phyloP scores from a whole-genome alignment of 2,888 invertebrate species.

The Cephonodes hylas region DNA sequence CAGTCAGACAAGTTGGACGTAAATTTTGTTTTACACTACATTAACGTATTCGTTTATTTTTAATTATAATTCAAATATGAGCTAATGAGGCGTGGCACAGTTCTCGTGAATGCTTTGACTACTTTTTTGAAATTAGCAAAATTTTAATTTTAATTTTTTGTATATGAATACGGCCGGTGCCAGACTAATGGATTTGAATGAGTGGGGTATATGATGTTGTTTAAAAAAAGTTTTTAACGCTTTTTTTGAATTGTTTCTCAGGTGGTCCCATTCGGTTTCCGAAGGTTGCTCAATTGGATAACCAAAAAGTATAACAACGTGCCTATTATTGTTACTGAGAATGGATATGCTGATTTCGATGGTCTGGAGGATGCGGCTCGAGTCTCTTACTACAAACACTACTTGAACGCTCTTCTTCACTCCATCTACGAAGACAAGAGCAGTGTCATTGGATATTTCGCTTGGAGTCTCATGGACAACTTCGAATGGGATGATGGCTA shows the following conservation, averaged over 20 bases:
- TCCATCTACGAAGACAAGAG: constrained; percentile 82
- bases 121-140: not conserved
- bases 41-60: not conserved
- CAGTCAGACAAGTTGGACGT: not conserved
- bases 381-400: constrained; percentile 81
- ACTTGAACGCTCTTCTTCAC: constrained; percentile 71
- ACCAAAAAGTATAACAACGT: constrained; percentile 75
- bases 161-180: not conserved
- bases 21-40: not conserved
- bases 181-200: too few species aligned
- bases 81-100: not conserved
- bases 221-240: not conserved
- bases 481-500: constrained; percentile 91
- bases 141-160: not conserved
- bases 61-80: not conserved
- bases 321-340: constrained; percentile 80
- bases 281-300: constrained; percentile 78
- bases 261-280: constrained; percentile 82
- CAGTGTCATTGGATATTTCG: constrained; percentile 86
- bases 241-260: constrained; percentile 32
- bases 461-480: constrained; percentile 92
- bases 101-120: not conserved
- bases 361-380: constrained; percentile 76
- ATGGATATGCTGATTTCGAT: constrained; percentile 78
- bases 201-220: too few species aligned